A percentile compares a stretch with the other conserved stretches of the same genome.
These are phyloP conservation scores for Epinephelus malabaricus DNA, from an alignment of 2,797 vertebrate species.

Conservation along the genomic window DNA sequence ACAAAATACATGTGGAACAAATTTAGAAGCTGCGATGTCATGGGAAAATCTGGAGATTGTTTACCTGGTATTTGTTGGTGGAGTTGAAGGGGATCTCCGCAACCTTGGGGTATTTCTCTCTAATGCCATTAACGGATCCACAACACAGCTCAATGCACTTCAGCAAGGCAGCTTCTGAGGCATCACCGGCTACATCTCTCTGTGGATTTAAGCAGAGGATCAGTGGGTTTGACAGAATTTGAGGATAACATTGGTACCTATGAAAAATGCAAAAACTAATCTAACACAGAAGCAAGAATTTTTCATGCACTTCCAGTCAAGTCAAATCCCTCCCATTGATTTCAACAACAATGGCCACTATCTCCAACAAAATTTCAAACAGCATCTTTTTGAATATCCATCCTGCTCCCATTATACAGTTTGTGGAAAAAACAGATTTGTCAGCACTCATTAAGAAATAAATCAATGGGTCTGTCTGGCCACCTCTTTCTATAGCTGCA, in stretches of 20 bases:
- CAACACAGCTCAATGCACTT: constrained; percentile 97
- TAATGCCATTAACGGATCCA: constrained; percentile 91
- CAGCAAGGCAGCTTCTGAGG: constrained; percentile 94
- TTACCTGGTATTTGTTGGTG: constrained; percentile 98
- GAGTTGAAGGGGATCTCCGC: constrained; percentile 98
- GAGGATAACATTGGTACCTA: neutral
- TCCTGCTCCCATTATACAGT: neutral
- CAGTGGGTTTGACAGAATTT: neutral
- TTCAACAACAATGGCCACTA: neutral
- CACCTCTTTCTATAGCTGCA: neutral
- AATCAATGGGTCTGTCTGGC: constrained; percentile 13
- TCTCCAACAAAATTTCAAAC: neutral
- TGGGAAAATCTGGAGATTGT: too few relatives aligned
- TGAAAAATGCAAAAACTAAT: neutral
- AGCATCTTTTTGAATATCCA: neutral
- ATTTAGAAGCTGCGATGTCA: neutral
- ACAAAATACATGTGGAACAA: neutral
- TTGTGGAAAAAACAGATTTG: neutral
- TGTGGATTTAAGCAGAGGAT: constrained; percentile 65
- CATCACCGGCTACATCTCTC: constrained; percentile 94
- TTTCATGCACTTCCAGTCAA: neutral
- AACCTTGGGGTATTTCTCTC: constrained; percentile 90
- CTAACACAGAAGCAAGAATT: neutral
- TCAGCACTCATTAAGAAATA: constrained; percentile 17
- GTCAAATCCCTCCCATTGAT: too few relatives aligned